These are phyloP conservation scores for Rhyacichthys aspro DNA, from an alignment of 2,797 vertebrate genomes.

Conservation along the genomic window DNA sequence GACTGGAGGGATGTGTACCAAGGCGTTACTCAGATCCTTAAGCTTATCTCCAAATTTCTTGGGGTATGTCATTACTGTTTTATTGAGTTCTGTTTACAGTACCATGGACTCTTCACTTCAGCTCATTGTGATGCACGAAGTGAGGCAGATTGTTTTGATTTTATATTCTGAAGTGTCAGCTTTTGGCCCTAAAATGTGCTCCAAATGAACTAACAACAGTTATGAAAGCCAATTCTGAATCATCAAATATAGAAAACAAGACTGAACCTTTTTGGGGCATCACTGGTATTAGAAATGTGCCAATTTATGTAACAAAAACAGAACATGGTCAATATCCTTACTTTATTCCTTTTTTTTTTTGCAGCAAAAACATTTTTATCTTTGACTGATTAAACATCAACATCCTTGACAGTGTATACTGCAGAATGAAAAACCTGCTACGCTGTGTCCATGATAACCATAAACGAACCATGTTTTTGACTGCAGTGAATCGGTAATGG, in stretches of 20 bases:
- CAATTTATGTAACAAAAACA: too few relatives aligned
- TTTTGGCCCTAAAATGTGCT: conserved; percentile 9
- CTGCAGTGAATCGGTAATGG: conserved; percentile 24
- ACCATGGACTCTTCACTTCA: not conserved
- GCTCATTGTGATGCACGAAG: not conserved
- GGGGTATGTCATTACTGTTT: conserved; percentile 78
- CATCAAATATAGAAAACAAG: conserved; percentile 9
- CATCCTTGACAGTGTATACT: conserved; percentile 40
- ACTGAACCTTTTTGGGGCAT: not conserved
- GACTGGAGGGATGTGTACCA: conserved; percentile 87
- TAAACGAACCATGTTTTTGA: conserved; percentile 25
- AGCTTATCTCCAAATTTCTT: conserved; percentile 86
- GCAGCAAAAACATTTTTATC: not conserved
- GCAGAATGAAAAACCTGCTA: conserved; percentile 32
- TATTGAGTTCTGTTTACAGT: not conserved
- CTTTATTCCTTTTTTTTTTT: too few relatives aligned
- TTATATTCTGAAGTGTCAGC: not conserved
- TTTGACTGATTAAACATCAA: conserved; percentile 51
- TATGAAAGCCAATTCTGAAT: not conserved
- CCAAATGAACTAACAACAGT: not conserved
- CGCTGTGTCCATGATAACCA: conserved; percentile 30
- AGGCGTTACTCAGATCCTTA: conserved; percentile 78
- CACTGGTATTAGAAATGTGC: too few relatives aligned
- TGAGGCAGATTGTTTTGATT: not conserved
- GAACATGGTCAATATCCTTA: not conserved